Percentiles rank a stretch among this genome's conserved stretches.
Conservation (phyloP, 2,113 vertebrate genomes). For the Benitochromis conjunctus region DNA sequence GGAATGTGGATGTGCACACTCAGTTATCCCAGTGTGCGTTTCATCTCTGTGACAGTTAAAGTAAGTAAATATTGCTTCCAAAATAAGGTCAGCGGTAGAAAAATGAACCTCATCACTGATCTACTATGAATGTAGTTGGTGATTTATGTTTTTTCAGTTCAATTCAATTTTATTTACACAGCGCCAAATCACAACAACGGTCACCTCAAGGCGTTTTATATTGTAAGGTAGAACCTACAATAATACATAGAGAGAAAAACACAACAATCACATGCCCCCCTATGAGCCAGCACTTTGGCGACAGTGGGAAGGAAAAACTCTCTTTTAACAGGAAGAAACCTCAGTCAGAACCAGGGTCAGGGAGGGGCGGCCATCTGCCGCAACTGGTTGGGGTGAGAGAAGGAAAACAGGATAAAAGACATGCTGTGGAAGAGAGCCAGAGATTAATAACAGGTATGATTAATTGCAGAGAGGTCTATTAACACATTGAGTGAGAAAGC, state of each 20-base stretch:
- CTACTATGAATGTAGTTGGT: neutral
- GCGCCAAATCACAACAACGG: neutral
- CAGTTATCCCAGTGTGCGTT: neutral
- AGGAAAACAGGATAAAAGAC: neutral
- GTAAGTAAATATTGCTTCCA: neutral
- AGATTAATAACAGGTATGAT: neutral
- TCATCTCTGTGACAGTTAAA: neutral
- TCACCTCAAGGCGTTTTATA: neutral
- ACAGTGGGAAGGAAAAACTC: neutral
- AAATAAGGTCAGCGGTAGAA: neutral
- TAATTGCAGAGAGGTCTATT: neutral
- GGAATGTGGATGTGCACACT: neutral
- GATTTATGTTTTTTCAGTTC: neutral
- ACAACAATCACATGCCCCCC: neutral
- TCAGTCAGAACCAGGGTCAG: neutral
- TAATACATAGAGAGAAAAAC: neutral
- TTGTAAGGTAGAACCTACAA: neutral
- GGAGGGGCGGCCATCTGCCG: accelerated
- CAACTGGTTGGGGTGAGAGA: neutral
- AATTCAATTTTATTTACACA: neutral
- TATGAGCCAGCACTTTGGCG: neutral
- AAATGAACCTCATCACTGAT: neutral
- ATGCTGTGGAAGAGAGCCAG: neutral
- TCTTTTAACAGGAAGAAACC: neutral
- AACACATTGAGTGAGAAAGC: neutral